Evolutionary conservation across 2,888 invertebrate genomes (phyloP).

Genomic region (Bedellia somnulentella): DNA sequence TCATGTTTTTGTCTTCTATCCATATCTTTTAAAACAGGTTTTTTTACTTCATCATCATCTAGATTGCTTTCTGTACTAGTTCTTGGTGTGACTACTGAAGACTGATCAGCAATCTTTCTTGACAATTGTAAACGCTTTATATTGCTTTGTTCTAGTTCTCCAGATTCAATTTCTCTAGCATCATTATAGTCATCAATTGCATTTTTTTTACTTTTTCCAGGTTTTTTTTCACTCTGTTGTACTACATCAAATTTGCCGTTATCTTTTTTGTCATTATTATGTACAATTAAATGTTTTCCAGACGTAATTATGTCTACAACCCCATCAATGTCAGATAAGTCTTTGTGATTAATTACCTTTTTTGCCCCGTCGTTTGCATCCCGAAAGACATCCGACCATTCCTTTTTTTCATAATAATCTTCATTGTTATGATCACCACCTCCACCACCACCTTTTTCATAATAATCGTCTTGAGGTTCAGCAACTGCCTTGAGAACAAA

Average conservation of each 20-base stretch:
- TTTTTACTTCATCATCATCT: no score
- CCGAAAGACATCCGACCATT: slow-evolving; percentile 33
- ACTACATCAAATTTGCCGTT: not conserved
- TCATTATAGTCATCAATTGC: slow-evolving; percentile 2
- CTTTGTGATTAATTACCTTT: slow-evolving; percentile 17
- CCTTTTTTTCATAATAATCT: slow-evolving; percentile 41
- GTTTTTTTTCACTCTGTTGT: no score
- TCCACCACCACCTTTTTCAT: slow-evolving; percentile 31
- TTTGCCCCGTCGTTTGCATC: slow-evolving; percentile 5
- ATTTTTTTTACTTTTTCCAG: not conserved
- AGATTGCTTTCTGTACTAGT: no score
- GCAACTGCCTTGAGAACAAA: slow-evolving; percentile 30
- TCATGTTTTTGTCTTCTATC: no score
- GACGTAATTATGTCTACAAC: slow-evolving; percentile 32
- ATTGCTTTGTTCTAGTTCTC: slow-evolving; percentile 5
- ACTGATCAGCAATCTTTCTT: no score
- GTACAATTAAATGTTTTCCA: no score
- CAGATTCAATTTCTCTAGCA: slow-evolving; percentile 7
- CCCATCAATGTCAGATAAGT: slow-evolving; percentile 35
- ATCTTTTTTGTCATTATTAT: not conserved
- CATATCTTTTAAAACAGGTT: no score
- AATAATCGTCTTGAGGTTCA: slow-evolving; percentile 21
- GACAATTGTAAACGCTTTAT: no score
- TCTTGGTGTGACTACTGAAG: no score
- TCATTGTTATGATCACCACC: slow-evolving; percentile 31